phyloP scores from a whole-genome alignment of 35 echinoderm and acorn worm genomes.

The Apostichopus parvimensis region DNA sequence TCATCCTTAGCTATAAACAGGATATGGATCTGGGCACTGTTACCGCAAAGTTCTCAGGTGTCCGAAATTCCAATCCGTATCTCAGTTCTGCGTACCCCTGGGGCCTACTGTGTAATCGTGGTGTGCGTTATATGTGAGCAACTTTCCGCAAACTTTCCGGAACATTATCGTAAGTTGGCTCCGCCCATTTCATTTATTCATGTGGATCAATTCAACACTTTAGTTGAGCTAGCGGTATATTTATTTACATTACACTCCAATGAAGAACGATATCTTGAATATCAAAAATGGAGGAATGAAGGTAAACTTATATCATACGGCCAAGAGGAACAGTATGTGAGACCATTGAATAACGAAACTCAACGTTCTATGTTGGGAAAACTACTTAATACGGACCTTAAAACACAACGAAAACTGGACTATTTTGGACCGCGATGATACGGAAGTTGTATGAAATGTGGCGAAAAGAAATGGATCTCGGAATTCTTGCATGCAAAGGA shows the following conservation, averaged over 20 bases:
- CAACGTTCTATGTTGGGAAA: not conserved
- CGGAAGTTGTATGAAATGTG: conserved; percentile 24
- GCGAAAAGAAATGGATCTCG: conserved; percentile 12
- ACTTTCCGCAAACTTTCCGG: not conserved
- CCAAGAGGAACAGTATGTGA: conserved; percentile 22
- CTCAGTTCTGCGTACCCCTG: too few species aligned
- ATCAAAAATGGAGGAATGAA: conserved; percentile 2
- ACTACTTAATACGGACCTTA: not conserved
- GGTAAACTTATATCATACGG: conserved; percentile 26
- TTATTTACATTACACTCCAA: not conserved
- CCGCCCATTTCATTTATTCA: conserved; percentile 36
- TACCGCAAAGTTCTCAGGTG: too few species aligned
- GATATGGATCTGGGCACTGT: too few species aligned
- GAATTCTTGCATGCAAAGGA: not conserved
- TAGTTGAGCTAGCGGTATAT: not conserved
- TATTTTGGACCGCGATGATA: conserved; percentile 13
- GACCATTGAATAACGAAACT: conserved; percentile 25
- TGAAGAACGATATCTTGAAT: not conserved
- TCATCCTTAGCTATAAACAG: too few species aligned
- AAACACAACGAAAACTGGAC: not conserved
- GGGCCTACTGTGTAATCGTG: not conserved
- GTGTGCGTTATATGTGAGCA: too few species aligned
- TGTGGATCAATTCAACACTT: conserved; percentile 14
- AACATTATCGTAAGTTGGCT: not conserved
- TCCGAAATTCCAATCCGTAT: too few species aligned